A percentile compares a stretch with the other conserved stretches of the same genome.
Conservation (phyloP, 2,113 vertebrate genomes). For the Poecile atricapillus region DNA sequence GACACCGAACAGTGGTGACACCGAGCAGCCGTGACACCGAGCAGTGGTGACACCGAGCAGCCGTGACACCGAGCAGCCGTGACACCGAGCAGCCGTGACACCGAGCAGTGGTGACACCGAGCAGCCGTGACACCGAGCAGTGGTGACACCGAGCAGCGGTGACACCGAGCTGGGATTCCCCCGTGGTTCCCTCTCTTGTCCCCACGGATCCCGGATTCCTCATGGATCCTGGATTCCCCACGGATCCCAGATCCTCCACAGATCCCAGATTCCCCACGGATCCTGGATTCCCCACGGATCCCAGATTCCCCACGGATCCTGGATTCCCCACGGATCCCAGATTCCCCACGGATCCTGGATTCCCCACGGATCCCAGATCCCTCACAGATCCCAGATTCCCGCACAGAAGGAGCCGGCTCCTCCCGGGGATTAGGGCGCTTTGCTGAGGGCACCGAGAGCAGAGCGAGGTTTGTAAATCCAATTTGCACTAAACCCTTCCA, state of each 20-base stretch:
- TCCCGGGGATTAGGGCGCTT: not conserved
- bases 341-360: accelerated
- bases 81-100: no score
- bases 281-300: no score
- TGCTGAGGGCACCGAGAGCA: not conserved
- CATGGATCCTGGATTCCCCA: no score
- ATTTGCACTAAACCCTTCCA: conserved; percentile 13
- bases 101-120: no score
- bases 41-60: no score
- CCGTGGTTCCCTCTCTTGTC: accelerated
- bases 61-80: no score
- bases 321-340: not conserved
- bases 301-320: not conserved
- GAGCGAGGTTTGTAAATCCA: conserved; percentile 22
- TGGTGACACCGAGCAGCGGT: accelerated
- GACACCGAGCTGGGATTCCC: not conserved
- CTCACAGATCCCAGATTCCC: no score
- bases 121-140: no score
- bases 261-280: no score
- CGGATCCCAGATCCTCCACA: no score
- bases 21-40: no score
- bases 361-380: not conserved
- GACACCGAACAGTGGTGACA: no score
- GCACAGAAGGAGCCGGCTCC: not conserved
- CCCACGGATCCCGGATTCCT: accelerated